These are phyloP conservation scores for Ammodytes dubius DNA, from an alignment of 2,113 vertebrate genomes.

Conservation along the genomic window DNA sequence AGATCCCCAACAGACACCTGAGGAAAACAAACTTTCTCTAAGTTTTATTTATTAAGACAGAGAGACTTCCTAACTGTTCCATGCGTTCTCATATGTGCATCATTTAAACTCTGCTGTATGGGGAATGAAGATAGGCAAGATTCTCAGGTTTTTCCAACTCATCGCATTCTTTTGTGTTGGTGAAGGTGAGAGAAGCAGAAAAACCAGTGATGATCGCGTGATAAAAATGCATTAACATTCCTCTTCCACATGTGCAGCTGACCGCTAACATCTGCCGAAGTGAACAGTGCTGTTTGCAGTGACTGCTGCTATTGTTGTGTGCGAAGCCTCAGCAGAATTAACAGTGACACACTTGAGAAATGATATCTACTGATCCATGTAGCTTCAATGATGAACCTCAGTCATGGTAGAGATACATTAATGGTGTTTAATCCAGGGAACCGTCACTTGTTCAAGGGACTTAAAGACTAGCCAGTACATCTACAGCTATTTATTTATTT, in stretches of 20 bases:
- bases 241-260: not conserved
- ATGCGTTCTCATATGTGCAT: slow-evolving; percentile 28
- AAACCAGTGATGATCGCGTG: not conserved
- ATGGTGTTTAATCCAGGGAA: slow-evolving; percentile 53
- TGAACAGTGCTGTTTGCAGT: not conserved
- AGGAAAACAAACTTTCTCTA: slow-evolving; percentile 95
- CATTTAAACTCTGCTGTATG: slow-evolving; percentile 27
- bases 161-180: not conserved
- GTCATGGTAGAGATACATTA: not conserved
- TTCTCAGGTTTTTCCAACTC: not conserved
- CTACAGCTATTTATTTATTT: slow-evolving; percentile 79
- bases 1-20: slow-evolving; percentile 96
- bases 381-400: not conserved
- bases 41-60: slow-evolving; percentile 19
- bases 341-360: not conserved
- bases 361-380: not conserved
- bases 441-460: slow-evolving; percentile 29
- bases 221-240: slow-evolving; percentile 1
- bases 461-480: slow-evolving; percentile 34
- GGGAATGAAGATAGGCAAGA: not conserved
- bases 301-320: slow-evolving; percentile 12
- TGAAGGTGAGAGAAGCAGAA: not conserved
- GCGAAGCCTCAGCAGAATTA: not conserved
- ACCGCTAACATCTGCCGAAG: not conserved
- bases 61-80: slow-evolving; percentile 17